Evolutionary conservation across 1,140 invertebrate genomes (phyloP), one percentile per base, ranked within the genome.

Genomic region (Nixonia krombeini): DNA sequence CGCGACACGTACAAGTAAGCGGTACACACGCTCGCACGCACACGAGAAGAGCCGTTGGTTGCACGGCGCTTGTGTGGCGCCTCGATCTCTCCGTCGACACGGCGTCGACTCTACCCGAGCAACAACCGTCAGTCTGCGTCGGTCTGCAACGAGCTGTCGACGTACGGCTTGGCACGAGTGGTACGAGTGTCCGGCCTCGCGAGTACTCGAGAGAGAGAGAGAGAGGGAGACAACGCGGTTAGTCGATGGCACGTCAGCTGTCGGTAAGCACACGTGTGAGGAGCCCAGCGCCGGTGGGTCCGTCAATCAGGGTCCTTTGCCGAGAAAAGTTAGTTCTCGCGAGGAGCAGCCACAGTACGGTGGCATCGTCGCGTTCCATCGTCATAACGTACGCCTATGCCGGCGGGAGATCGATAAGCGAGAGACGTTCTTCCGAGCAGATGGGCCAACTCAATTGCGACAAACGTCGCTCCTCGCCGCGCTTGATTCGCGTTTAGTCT

Each of bases 391-490:
- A 52, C 40, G 65, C 65, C 65, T 59, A 62, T 61, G 51, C 61
- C 61, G 64, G 49, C 56, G 49, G 8, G 50, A 70, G 57, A 73
- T 70, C 63, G 63, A 73, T 70, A 73, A 55, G 46, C 67, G 44
- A 45, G 28, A 37, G 51, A 50, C 50, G 46, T 55, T 35, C 56
- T 45, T 50, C 18, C 46, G 29, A 25, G 29, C 46, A 40, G 49
- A 25, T 38, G 33, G 49, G 49, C 17, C 35, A 37, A 50, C n/a
- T n/a, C n/a, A n/a, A n/a, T n/a, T n/a, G n/a, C n/a, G 31, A 51
- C 18, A 38, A 38, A 4, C 40, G 40, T 51, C 37, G 38, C 56
- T 35, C 28, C 17, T 29, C 18, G 12, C 35, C n/a, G n/a, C n/a
- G n/a, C n/a, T n/a, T n/a, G n/a, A n/a, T n/a, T n/a, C n/a, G 16